Evolutionary conservation across 2,113 vertebrate species (phyloP).

Genomic region (Megaceryle torquata): DNA sequence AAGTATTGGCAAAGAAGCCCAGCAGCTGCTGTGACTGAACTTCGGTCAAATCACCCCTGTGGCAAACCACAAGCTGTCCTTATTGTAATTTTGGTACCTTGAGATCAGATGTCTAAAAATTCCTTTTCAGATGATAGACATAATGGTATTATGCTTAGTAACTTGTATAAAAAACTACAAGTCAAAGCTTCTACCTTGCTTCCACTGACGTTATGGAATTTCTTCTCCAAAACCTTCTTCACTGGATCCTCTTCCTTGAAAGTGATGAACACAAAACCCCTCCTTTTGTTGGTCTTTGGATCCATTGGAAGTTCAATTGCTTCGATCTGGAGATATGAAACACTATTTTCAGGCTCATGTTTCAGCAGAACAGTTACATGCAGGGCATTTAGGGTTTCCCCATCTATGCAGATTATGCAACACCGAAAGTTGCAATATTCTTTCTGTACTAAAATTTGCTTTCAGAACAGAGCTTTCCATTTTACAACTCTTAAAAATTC

Average conservation of each 20-base stretch:
- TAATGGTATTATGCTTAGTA: neutral
- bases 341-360: neutral
- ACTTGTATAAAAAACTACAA: neutral
- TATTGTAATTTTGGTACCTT: neutral
- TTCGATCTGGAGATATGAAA: slow-evolving; percentile 83
- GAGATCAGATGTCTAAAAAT: neutral
- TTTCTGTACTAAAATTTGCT: neutral
- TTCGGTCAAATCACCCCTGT: accelerated
- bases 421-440: neutral
- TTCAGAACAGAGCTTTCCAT: neutral
- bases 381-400: neutral
- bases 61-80: neutral
- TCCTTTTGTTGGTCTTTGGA: slow-evolving; percentile 95
- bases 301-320: slow-evolving; percentile 97
- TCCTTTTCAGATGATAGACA: neutral
- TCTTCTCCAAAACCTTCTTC: slow-evolving; percentile 95
- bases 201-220: slow-evolving; percentile 93
- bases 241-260: slow-evolving; percentile 94
- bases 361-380: neutral
- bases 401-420: neutral
- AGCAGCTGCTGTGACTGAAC: neutral
- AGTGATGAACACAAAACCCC: slow-evolving; percentile 97
- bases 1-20: neutral
- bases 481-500: neutral
- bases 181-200: slow-evolving; percentile 85